phyloP scores from a whole-genome alignment of 1,140 invertebrate species.

The Phymastichus coffea region DNA sequence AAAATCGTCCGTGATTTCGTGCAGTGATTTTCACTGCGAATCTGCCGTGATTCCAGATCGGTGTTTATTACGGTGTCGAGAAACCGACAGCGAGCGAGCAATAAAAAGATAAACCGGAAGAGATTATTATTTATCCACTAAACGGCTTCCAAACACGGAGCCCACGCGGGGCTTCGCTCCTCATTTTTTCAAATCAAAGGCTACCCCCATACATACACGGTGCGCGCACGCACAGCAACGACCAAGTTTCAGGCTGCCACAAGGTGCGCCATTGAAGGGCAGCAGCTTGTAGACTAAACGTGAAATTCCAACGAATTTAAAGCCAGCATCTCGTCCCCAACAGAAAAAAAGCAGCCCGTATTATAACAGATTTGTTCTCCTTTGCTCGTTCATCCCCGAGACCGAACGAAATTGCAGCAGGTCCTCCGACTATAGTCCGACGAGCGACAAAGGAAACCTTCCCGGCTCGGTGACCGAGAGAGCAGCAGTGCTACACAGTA shows the following conservation, averaged over 20 bases:
- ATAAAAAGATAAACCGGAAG: too few relatives aligned
- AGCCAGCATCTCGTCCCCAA: neutral
- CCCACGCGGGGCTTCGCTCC: too few relatives aligned
- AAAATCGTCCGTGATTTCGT: too few relatives aligned
- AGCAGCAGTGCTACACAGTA: too few relatives aligned
- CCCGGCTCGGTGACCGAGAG: constrained; percentile 35
- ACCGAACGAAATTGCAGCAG: constrained; percentile 39
- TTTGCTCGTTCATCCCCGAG: neutral
- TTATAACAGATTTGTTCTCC: constrained; percentile 15
- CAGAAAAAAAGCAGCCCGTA: constrained; percentile 13
- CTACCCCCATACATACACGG: neutral
- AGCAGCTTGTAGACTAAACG: too few relatives aligned
- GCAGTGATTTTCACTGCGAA: too few relatives aligned
- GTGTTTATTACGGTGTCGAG: too few relatives aligned
- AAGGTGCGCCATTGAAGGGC: constrained; percentile 8
- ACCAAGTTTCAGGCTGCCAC: neutral
- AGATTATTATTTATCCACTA: too few relatives aligned
- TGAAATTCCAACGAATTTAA: constrained; percentile 21
- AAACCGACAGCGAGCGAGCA: too few relatives aligned
- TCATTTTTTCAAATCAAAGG: too few relatives aligned
- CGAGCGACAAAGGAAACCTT: constrained; percentile 37
- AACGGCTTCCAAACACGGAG: too few relatives aligned
- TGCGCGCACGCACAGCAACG: neutral
- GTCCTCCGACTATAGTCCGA: constrained; percentile 28
- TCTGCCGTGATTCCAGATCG: too few relatives aligned